Base-by-base conservation (phyloP, 2,888 invertebrate genomes). In the Coelinius sp. region DNA sequence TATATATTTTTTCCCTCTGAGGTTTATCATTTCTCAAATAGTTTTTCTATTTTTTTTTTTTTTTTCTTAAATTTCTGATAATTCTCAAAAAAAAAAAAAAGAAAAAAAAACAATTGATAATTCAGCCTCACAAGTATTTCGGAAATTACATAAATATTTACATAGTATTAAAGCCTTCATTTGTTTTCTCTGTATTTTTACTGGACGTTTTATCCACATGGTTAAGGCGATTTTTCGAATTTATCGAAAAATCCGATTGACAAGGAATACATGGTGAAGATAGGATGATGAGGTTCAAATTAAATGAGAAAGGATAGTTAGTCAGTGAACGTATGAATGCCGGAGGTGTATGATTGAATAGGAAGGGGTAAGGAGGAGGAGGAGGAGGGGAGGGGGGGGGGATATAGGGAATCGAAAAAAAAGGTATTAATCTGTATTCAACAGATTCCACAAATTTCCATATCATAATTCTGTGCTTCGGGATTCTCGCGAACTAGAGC, bases 141-240 rank as follows among this genome's bases (percentile, higher is more conserved):
- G 59, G 59, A 59, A 59, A 59, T 59, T 59, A 59, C 59, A 59
- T 59, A 59, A 59, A 59, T 59, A 59, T 59, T 59, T 59, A 59
- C 59, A 59, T 59, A 59, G 59, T 59, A 27, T 59, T 59, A 59
- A 59, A 59, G 59, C 59, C 59, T 59, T 56, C 56, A 52, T 56
- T 49, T 49, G 17, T 49, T 59, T 59, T 59, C 59, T 59, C 59
- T 35, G 59, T 59, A 59, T 59, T 59, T 53, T 20, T 17, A 59
- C 35, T 59, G 59, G 59, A 59, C 59, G 59, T 59, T 59, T 59
- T 59, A 59, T 59, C 59, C 59, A 59, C 59, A 59, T 31, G 59
- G 31, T 59, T 59, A 59, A 59, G 59, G 59, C 59, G 59, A 59
- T 59, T 59, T 59, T 59, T 59, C 59, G 35, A 27, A 17, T 14